Evolutionary conservation across 1,140 invertebrate genomes (phyloP).

Genomic region (Mylabris phalerata): DNA sequence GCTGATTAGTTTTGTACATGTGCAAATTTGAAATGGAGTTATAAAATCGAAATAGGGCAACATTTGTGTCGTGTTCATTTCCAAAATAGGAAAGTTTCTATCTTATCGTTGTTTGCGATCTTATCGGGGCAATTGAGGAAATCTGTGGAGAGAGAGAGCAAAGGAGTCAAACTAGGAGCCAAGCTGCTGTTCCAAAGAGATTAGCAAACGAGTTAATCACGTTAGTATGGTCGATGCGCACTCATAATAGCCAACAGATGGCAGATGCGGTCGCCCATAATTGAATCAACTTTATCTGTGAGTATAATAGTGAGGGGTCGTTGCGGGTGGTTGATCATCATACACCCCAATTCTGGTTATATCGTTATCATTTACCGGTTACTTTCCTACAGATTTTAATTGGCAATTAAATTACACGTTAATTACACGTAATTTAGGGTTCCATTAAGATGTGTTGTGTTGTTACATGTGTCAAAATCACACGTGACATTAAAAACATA

Average conservation of each 20-base stretch:
- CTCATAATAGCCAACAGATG: constrained; percentile 42
- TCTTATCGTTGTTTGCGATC: constrained; percentile 17
- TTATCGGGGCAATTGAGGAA: constrained; percentile 27
- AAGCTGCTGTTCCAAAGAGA: constrained; percentile 35
- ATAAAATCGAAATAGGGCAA: not conserved
- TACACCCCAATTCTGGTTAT: not conserved
- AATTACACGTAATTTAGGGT: not conserved
- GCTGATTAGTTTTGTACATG: constrained; percentile 2
- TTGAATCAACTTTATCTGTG: constrained; percentile 43
- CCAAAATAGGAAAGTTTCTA: not conserved
- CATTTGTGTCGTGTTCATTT: not conserved
- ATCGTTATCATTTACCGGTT: constrained; percentile 1
- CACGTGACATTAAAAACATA: constrained; percentile 38
- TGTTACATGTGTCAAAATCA: constrained; percentile 36
- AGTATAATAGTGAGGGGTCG: constrained; percentile 38
- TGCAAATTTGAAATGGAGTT: not conserved
- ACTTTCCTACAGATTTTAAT: not conserved
- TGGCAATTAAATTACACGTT: not conserved
- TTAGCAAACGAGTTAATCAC: constrained; percentile 41
- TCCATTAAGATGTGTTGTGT: too few species aligned
- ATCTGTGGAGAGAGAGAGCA: constrained; percentile 18
- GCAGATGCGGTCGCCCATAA: constrained; percentile 42
- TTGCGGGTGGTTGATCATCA: constrained; percentile 35
- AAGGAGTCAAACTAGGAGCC: constrained; percentile 17
- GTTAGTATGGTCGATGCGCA: constrained; percentile 38